Percentiles rank a stretch among this genome's conserved stretches.
Evolutionary conservation across 1,140 invertebrate species (phyloP).

Genomic region (Bradysia coprophila): DNA sequence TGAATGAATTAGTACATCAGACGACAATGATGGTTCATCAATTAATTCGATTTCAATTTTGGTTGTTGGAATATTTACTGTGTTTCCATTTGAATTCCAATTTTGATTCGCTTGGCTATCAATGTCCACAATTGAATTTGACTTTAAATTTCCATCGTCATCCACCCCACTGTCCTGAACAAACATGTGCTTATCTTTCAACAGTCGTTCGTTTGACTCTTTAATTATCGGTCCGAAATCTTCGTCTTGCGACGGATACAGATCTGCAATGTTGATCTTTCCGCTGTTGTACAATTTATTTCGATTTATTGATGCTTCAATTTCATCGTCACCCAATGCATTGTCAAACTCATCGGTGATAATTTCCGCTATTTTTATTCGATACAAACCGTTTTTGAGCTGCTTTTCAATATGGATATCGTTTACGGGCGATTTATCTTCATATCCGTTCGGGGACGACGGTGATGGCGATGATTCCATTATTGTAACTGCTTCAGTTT

Average conservation of each 20-base stretch:
- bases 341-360: slow-evolving; percentile 6
- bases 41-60: slow-evolving; percentile 5
- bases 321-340: not conserved
- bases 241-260: slow-evolving; percentile 19
- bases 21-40: too few species aligned
- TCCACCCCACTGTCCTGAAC: not conserved
- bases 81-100: not conserved
- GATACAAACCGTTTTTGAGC: slow-evolving; percentile 6
- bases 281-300: slow-evolving; percentile 5
- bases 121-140: not conserved
- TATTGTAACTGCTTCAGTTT: not conserved
- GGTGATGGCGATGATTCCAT: not conserved
- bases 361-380: slow-evolving; percentile 9
- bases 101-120: not conserved
- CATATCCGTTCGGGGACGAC: not conserved
- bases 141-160: not conserved
- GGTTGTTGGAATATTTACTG: slow-evolving; percentile 1
- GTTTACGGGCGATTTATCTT: slow-evolving; percentile 1
- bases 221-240: slow-evolving; percentile 16
- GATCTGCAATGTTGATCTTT: slow-evolving; percentile 18
- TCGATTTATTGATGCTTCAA: not conserved
- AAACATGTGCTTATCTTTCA: slow-evolving; percentile 8
- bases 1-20: not conserved
- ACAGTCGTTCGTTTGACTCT: slow-evolving; percentile 11
- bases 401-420: slow-evolving; percentile 4